A percentile compares a stretch with the other conserved stretches of the same genome.
Evolutionary conservation across 2,113 vertebrate species (phyloP).

Genomic region (Chaenogobius annularis): DNA sequence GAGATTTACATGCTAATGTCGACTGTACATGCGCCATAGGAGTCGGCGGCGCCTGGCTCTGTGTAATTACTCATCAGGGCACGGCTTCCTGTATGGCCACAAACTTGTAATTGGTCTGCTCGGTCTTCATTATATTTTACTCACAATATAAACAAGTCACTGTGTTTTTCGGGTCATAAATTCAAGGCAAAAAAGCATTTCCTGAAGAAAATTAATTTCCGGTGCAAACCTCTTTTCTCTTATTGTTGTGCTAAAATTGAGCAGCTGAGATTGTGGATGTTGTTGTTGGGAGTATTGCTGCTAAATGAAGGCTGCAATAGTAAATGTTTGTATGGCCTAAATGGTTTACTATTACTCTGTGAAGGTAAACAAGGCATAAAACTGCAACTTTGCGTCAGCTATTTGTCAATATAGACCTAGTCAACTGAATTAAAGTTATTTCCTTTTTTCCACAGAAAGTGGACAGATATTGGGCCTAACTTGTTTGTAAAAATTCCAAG

Average conservation of each 20-base stretch:
- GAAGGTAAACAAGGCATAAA: background rate
- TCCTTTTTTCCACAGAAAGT: no score
- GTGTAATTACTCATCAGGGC: conserved; percentile 17
- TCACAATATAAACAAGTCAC: conserved; percentile 22
- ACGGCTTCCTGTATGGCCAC: background rate
- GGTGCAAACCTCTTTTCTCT: conserved; percentile 6
- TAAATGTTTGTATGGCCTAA: background rate
- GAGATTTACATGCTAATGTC: conserved; percentile 18
- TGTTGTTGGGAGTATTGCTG: conserved; percentile 1
- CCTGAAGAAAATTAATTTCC: conserved; percentile 10
- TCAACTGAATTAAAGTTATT: background rate
- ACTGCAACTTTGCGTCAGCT: background rate
- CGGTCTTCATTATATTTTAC: conserved; percentile 35
- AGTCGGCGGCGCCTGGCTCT: conserved; percentile 9
- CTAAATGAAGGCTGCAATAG: conserved; percentile 10
- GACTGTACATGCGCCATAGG: background rate
- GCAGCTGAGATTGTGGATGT: conserved; percentile 8
- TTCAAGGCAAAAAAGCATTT: conserved; percentile 2
- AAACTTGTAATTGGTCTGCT: conserved; percentile 32
- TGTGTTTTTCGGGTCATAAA: conserved; percentile 1
- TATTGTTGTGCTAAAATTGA: conserved; percentile 9
- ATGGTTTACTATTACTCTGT: background rate
- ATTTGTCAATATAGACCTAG: background rate
- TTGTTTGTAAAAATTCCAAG: no score
- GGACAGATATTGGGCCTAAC: no score